These are phyloP conservation scores for Talpa occidentalis DNA, from an alignment of 2,113 vertebrate species.

Conservation along the genomic window DNA sequence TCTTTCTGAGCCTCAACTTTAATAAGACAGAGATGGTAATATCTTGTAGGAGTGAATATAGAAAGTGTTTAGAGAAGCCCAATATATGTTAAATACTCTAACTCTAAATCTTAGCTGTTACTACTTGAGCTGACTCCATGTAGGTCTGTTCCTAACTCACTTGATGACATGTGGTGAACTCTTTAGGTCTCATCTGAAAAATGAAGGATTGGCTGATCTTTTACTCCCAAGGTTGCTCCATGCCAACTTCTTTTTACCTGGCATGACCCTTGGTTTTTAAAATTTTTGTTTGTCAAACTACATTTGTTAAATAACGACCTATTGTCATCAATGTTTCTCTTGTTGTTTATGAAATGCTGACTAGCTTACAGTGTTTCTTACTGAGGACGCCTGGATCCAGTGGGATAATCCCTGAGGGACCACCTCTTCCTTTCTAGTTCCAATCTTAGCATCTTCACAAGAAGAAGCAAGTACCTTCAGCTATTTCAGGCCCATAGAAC, in stretches of 20 bases:
- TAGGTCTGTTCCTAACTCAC: neutral
- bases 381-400: neutral
- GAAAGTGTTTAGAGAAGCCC: neutral
- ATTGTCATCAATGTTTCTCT: neutral
- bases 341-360: neutral
- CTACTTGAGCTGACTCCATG: neutral
- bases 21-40: neutral
- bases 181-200: neutral
- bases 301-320: neutral
- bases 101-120: neutral
- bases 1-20: neutral
- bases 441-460: neutral
- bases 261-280: neutral
- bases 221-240: neutral
- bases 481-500: neutral
- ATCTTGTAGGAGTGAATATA: neutral
- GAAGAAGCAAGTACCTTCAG: neutral
- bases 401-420: neutral
- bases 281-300: neutral
- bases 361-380: neutral
- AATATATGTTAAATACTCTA: neutral
- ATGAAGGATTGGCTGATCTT: neutral
- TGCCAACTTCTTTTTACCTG: neutral
- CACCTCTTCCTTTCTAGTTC: neutral
- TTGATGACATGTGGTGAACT: neutral